Evolutionary conservation across 2,113 vertebrate genomes (phyloP), one percentile per base, ranked within the genome.

Genomic region (Phoxinus phoxinus): DNA sequence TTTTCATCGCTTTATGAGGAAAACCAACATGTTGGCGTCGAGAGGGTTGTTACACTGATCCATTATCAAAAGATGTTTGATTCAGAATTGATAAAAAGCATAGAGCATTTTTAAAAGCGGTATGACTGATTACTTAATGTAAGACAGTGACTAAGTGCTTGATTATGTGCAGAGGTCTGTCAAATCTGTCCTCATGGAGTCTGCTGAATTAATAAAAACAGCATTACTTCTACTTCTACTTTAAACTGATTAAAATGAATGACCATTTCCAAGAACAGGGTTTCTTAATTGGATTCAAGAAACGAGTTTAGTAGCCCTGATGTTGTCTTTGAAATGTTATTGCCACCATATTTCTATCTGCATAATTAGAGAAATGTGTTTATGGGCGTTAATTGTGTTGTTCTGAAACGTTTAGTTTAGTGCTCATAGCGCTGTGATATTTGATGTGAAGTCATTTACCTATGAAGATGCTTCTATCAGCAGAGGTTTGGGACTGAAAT

Each of bases 241-340:
- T 11, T 63, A 21, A 41, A 25, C n/a, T n/a, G 59, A 86, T 88
- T 88, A 80, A 86, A 80, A 88, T 86, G 21, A 63, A 86, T 80
- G 69, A 63, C 51, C 44, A 80, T 75, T 88, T 86, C 25, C 65
- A 73, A 67, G 73, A 86, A 83, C 80, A 85, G 32, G 41, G 37
- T 6, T 71, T 78, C 37, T 35, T 78, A 82, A 85, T 88, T 78
- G 59, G 23, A 78, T 85, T 83, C n/a, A 76, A 81, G 21, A 75
- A 85, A 82, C 10, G 1, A 44, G 63, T 63, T 46, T 25, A 30
- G 73, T 19, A 23, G 48, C 53, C 30, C 21, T 69, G 25, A 83
- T 30, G 44, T 35, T 83, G 25, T 53, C 30, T n/a, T 25, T 69
- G 44, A 69, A 51, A 71, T 53, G 27, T 17, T 71, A 67, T 13